These are phyloP conservation scores for Parus major DNA, from an alignment of 2,113 vertebrate genomes.

Conservation along the genomic window DNA sequence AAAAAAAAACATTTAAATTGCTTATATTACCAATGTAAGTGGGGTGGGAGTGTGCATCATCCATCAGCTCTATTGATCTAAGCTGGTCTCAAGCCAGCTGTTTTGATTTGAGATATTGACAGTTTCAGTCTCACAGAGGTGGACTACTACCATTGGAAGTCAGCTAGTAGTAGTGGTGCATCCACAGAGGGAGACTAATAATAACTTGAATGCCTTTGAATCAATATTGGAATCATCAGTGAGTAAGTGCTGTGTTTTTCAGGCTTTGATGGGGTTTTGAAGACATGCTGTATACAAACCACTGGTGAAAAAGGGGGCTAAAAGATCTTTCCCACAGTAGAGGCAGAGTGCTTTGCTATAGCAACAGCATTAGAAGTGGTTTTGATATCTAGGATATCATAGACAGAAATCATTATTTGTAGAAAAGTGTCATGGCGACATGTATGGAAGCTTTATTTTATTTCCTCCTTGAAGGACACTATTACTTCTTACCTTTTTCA, in stretches of 20 bases:
- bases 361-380: not conserved
- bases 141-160: not conserved
- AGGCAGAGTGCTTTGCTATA: not conserved
- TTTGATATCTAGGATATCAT: not conserved
- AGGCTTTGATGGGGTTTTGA: not conserved
- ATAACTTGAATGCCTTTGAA: not conserved
- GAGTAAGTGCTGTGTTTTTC: not conserved
- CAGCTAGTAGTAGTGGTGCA: not conserved
- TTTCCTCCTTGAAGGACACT: not conserved
- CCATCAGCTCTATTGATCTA: not conserved
- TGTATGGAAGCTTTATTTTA: not conserved
- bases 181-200: not conserved
- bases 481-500: not conserved
- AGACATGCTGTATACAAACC: not conserved
- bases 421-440: not conserved
- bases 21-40: not conserved
- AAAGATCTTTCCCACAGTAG: not conserved
- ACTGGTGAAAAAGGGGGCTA: not conserved
- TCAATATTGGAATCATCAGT: not conserved
- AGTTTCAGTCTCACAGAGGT: not conserved
- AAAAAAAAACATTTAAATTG: not conserved
- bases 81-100: not conserved
- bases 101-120: constrained; percentile 14
- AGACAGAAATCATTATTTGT: not conserved
- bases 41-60: not conserved